Base-by-base conservation (phyloP, 2,113 vertebrate genomes). In the Lepidiolamprologus cunningtoni region DNA sequence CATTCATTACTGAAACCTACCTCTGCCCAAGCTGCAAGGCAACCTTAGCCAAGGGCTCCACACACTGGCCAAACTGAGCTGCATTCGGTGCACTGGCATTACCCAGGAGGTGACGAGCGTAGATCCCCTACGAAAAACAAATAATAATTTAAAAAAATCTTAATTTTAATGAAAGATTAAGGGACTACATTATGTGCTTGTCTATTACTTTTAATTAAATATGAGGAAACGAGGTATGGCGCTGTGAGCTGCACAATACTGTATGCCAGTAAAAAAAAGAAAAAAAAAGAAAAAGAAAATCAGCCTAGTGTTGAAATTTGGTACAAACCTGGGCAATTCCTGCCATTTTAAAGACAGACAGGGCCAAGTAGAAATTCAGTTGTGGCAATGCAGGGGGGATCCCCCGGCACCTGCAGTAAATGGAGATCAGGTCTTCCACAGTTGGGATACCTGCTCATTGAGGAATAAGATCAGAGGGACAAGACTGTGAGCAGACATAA, bases 291-390 rank as follows among this genome's bases (percentile, higher is more conserved):
- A 26, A 7, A 26, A 73, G 1, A 28, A 76, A 76, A 19, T 28
- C 13, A 17, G 42, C 42, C 42, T 50, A 5, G 16, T 50, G 11
- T 28, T 50, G 4, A 0, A 78, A 31, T 31, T 8, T 50, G 71
- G 42, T 12, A 50, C 61, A 91, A 96, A 99, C 98, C 97, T 99
- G 98, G 17, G 95, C 47, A 92, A 99, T 98, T 82, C 96, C 96
- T 89, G 98, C 98, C 86, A 98, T 81, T 93, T 99, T 99, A 94
- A 99, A 99, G 84, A 90, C 93, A 1, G 97, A 97, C 80, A 99
- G 93, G n/a, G 97, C 97, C 86, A 98, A 86, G 86, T 98, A 98
- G 93, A 99, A 99, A 89, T 98, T 98, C 58, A 98, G 90, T 71
- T 96, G 92, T 16, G 97, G 87, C 80, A 98, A 85, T 93, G 89